Evolutionary conservation across 1,140 invertebrate genomes (phyloP).

Genomic region (Lasioglossum baleicum): DNA sequence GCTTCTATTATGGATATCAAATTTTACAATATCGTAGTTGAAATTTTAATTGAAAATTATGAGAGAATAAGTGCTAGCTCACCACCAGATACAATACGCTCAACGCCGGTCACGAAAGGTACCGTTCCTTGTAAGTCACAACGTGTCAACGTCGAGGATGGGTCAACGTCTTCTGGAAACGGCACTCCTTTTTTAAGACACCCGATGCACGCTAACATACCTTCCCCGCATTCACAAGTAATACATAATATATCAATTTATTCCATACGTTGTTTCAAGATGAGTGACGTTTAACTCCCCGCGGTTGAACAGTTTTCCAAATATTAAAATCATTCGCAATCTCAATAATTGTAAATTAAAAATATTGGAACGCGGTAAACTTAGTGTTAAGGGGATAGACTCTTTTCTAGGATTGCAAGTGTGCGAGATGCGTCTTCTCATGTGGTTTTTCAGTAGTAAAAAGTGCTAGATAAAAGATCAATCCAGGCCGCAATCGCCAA

Average conservation of each 20-base stretch:
- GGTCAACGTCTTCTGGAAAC: slow-evolving; percentile 69
- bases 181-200: slow-evolving; percentile 68
- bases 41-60: slow-evolving; percentile 96
- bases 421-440: too few species aligned
- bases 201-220: slow-evolving; percentile 64
- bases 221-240: slow-evolving; percentile 67
- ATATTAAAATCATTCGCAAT: too few species aligned
- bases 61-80: slow-evolving; percentile 86
- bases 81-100: slow-evolving; percentile 70
- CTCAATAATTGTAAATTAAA: too few species aligned
- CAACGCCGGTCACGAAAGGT: slow-evolving; percentile 56
- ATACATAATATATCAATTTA: background rate
- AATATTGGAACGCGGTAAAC: too few species aligned
- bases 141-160: slow-evolving; percentile 57
- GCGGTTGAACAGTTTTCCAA: background rate
- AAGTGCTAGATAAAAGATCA: too few species aligned
- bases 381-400: too few species aligned
- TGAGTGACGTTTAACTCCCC: background rate
- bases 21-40: slow-evolving; percentile 98
- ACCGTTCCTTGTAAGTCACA: slow-evolving; percentile 45
- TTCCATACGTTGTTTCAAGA: background rate
- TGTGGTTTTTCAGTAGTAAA: too few species aligned
- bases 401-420: too few species aligned
- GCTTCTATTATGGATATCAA: slow-evolving; percentile 99
- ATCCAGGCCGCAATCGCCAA: too few species aligned